Evolutionary conservation across 2,113 vertebrate species (phyloP).

Genomic region (Limnothrissa miodon): DNA sequence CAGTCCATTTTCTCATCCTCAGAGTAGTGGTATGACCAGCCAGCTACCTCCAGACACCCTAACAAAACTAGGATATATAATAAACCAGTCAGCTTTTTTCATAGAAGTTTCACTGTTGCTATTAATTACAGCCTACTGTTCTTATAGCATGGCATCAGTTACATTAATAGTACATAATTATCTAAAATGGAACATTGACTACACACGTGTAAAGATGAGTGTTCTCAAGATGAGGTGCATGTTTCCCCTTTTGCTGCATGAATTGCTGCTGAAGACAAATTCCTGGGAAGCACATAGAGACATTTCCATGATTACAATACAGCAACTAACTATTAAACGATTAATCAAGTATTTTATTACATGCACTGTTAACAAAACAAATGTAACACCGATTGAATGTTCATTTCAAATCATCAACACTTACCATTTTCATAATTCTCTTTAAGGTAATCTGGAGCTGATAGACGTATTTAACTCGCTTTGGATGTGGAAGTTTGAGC

Average conservation of each 20-base stretch:
- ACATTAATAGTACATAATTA: not conserved
- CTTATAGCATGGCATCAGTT: not conserved
- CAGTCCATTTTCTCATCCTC: constrained; percentile 67
- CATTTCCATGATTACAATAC: not conserved
- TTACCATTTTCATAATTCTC: not conserved
- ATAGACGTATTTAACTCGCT: not conserved
- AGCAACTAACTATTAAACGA: not conserved
- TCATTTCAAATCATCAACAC: not conserved
- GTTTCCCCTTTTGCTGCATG: not conserved
- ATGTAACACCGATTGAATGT: not conserved
- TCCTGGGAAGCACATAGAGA: not conserved
- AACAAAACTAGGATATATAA: constrained; percentile 60
- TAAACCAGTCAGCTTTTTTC: not conserved
- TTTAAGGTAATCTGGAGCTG: not conserved
- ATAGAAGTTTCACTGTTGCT: not conserved
- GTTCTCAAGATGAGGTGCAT: not conserved
- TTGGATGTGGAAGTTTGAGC: not conserved
- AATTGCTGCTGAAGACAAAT: not conserved
- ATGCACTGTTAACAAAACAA: not conserved
- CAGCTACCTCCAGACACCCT: constrained; percentile 56
- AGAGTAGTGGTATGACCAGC: constrained; percentile 82
- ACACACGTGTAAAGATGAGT: not conserved
- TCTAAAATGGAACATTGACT: not conserved
- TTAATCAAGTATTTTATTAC: not conserved
- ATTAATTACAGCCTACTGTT: not conserved